Conservation (phyloP, 2,797 vertebrate genomes). For the Sardinella longiceps region DNA sequence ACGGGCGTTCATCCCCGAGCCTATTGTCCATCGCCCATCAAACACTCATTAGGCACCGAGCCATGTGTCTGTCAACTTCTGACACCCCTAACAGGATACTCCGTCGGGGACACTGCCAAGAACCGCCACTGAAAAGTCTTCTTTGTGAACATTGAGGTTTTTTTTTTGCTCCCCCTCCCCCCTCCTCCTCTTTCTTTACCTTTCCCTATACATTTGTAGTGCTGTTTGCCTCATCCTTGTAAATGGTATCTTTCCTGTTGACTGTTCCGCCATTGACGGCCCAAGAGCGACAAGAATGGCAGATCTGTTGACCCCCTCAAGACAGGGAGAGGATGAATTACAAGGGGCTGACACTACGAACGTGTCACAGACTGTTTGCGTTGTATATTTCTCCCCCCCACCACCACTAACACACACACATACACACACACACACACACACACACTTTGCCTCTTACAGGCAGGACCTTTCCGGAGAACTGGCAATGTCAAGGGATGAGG, state of each 20-base stretch:
- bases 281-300: slow-evolving; percentile 35
- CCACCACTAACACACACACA: no score
- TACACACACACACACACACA: neutral
- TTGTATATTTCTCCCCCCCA: slow-evolving; percentile 39
- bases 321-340: slow-evolving; percentile 42
- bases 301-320: slow-evolving; percentile 40
- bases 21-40: slow-evolving; percentile 67
- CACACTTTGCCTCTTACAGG: slow-evolving; percentile 31
- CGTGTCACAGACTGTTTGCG: slow-evolving; percentile 49
- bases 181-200: slow-evolving; percentile 51
- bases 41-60: slow-evolving; percentile 72
- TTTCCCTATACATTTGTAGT: slow-evolving; percentile 60
- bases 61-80: slow-evolving; percentile 72
- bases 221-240: slow-evolving; percentile 48
- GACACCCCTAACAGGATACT: slow-evolving; percentile 61
- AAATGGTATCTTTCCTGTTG: slow-evolving; percentile 35
- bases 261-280: slow-evolving; percentile 32
- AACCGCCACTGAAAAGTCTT: slow-evolving; percentile 61
- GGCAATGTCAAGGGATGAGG: slow-evolving; percentile 76
- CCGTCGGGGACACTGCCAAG: slow-evolving; percentile 50
- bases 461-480: slow-evolving; percentile 58
- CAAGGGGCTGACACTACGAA: slow-evolving; percentile 48
- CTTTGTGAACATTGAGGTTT: slow-evolving; percentile 43
- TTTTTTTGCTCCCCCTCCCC: slow-evolving; percentile 17
- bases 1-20: slow-evolving; percentile 39